Evolutionary conservation across 2,888 invertebrate genomes (phyloP).

Genomic region (Antitype chi): DNA sequence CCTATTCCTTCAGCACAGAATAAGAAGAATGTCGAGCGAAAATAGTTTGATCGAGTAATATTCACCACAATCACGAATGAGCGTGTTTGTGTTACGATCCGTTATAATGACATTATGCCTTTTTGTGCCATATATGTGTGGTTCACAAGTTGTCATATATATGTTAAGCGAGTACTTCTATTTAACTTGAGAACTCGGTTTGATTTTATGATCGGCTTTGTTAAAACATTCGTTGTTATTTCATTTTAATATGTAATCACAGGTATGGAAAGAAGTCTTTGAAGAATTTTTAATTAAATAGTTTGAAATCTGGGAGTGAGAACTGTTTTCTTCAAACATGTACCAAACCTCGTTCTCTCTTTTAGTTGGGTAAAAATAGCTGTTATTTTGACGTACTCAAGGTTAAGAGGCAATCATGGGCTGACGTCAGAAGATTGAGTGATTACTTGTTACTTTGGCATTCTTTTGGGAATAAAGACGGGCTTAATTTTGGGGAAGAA

Average conservation of each 20-base stretch:
- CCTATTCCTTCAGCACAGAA: neutral
- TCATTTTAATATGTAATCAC: neutral
- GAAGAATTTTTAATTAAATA: conserved; percentile 13
- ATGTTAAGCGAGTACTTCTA: neutral
- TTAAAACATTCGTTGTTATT: neutral
- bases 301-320: neutral
- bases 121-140: conserved; percentile 2
- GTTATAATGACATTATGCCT: conserved; percentile 20
- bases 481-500: conserved; percentile 32
- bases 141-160: neutral
- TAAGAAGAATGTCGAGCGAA: conserved; percentile 19
- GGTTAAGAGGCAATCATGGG: conserved; percentile 49
- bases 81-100: conserved; percentile 28
- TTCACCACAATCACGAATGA: conserved; percentile 12
- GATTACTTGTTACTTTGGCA: conserved; percentile 46
- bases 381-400: conserved; percentile 37
- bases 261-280: neutral
- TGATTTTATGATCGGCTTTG: neutral
- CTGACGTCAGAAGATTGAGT: conserved; percentile 48
- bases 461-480: conserved; percentile 43
- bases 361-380: conserved; percentile 25
- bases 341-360: conserved; percentile 2
- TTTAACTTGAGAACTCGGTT: neutral
- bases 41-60: conserved; percentile 32
- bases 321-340: neutral